These are phyloP conservation scores for Pristionchus fissidentatus DNA, from an alignment of 2,888 invertebrate genomes.

Conservation along the genomic window DNA sequence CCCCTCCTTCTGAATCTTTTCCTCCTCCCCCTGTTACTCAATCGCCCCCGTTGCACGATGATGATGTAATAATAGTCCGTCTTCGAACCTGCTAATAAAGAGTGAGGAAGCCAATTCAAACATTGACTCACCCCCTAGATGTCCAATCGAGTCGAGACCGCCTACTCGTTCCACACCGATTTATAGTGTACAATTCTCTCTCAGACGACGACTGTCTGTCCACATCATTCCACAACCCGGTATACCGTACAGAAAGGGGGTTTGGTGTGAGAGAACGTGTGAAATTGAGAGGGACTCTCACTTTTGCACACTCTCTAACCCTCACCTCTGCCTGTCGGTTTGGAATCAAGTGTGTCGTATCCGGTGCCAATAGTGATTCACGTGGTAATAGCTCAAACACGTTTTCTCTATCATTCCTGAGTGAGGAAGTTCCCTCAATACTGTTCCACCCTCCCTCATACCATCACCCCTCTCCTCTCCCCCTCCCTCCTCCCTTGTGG, in stretches of 20 bases:
- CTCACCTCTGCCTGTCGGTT: no score
- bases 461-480: constrained; percentile 2
- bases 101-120: constrained; percentile 41
- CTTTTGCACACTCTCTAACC: constrained; percentile 21
- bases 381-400: no score
- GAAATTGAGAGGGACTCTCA: no score
- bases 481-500: not conserved
- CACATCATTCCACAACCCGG: not conserved
- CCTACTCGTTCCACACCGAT: constrained; percentile 13
- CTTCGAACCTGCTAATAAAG: constrained; percentile 38
- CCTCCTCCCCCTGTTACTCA: not conserved
- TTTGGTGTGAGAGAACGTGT: no score
- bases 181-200: no score
- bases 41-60: no score
- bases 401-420: no score
- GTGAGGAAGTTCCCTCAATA: no score
- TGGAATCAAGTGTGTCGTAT: no score
- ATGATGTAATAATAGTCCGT: constrained; percentile 31
- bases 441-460: constrained; percentile 6
- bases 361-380: no score
- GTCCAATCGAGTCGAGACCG: not conserved
- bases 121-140: not conserved
- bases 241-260: no score
- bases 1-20: not conserved
- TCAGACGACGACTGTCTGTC: constrained; percentile 26